Conservation (phyloP, 2,888 invertebrate genomes). For the Aproaerema taeniolella region DNA sequence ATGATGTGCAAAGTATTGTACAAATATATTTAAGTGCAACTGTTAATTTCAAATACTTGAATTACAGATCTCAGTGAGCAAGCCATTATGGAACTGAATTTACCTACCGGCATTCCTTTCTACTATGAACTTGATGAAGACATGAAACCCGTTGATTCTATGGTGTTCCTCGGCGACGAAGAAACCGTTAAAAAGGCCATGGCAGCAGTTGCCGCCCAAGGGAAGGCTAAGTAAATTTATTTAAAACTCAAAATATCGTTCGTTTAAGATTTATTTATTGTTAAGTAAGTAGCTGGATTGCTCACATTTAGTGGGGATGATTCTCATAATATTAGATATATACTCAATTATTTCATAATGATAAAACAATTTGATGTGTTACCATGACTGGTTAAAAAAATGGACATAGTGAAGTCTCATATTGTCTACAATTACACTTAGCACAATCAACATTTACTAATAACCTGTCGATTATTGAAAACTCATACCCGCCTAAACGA, state of each 20-base stretch:
- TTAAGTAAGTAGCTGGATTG: too few species aligned
- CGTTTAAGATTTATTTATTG: slow-evolving; percentile 3
- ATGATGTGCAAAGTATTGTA: neutral
- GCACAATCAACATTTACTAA: too few species aligned
- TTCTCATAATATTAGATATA: too few species aligned
- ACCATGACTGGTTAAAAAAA: too few species aligned
- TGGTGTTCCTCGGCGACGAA: slow-evolving; percentile 87
- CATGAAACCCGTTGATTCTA: slow-evolving; percentile 82
- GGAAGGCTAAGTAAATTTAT: slow-evolving; percentile 81
- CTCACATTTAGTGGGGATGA: too few species aligned
- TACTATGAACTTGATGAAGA: slow-evolving; percentile 85
- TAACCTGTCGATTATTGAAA: too few species aligned
- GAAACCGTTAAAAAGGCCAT: slow-evolving; percentile 87
- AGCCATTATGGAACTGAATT: slow-evolving; percentile 84
- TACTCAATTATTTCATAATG: too few species aligned
- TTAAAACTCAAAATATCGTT: neutral
- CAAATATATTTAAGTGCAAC: neutral
- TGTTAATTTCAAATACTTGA: neutral
- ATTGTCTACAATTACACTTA: too few species aligned
- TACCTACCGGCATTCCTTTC: slow-evolving; percentile 89
- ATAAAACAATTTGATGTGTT: too few species aligned
- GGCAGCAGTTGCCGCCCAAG: slow-evolving; percentile 87
- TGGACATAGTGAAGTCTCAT: too few species aligned
- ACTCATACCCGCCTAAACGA: too few species aligned
- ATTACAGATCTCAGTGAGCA: slow-evolving; percentile 80